A percentile compares a stretch with the other conserved stretches of the same genome.
These are phyloP conservation scores for Ibycter americanus DNA, from an alignment of 2,797 vertebrate species.

Conservation along the genomic window DNA sequence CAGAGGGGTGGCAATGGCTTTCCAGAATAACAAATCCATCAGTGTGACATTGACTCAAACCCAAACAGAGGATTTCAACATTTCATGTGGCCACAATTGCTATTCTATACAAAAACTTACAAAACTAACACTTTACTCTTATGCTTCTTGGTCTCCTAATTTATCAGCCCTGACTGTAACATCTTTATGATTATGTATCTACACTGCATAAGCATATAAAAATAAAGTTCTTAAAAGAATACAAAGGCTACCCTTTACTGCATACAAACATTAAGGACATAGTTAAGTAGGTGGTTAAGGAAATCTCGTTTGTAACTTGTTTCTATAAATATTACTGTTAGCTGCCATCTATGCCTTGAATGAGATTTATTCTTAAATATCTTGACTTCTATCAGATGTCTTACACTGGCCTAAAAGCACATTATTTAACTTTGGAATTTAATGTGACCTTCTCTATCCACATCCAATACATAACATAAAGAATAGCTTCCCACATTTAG, in stretches of 20 bases:
- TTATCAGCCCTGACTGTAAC: not conserved
- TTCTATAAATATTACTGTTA: not conserved
- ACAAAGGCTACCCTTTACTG: not conserved
- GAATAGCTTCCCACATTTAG: not conserved
- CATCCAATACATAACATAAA: not conserved
- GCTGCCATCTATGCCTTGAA: not conserved
- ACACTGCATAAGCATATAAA: not conserved
- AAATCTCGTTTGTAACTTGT: not conserved
- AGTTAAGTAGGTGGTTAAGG: not conserved
- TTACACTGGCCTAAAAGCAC: not conserved
- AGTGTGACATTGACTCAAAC: not conserved
- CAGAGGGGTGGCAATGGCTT: not conserved
- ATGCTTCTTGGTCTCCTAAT: not conserved
- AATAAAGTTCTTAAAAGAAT: not conserved
- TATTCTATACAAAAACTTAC: not conserved
- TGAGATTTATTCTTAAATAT: not conserved
- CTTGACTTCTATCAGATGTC: not conserved
- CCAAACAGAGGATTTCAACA: not conserved
- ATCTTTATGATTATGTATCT: not conserved
- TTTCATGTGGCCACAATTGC: not conserved
- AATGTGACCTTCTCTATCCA: not conserved
- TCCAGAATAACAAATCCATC: not conserved
- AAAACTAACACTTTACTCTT: not conserved
- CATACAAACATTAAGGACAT: not conserved
- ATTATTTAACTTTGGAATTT: not conserved